phyloP scores from a whole-genome alignment of 2,888 invertebrate species.

The Drosophila quinaria region DNA sequence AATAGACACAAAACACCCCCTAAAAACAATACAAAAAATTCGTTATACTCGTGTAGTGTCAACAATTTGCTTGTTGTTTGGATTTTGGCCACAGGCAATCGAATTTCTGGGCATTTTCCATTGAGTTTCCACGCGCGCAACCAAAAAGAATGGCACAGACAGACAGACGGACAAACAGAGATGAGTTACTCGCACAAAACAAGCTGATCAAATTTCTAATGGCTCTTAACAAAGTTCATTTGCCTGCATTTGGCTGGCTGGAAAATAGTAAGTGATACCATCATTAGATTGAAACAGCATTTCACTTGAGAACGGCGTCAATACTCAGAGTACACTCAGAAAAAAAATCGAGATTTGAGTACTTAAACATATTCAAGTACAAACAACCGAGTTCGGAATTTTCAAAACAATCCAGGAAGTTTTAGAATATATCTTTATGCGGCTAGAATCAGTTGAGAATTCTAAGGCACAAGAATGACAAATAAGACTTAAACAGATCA shows the following conservation, averaged over 20 bases:
- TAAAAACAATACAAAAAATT: slow-evolving; percentile 8
- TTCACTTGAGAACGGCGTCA: slow-evolving; percentile 9
- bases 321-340: background rate
- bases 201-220: slow-evolving; percentile 79
- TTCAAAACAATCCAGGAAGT: too few relatives aligned
- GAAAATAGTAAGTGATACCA: slow-evolving; percentile 60
- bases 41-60: slow-evolving; percentile 10
- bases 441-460: too few relatives aligned
- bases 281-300: slow-evolving; percentile 34
- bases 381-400: too few relatives aligned
- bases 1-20: slow-evolving; percentile 49
- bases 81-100: background rate
- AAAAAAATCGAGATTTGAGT: too few relatives aligned
- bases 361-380: too few relatives aligned
- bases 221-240: slow-evolving; percentile 72
- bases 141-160: slow-evolving; percentile 19
- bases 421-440: too few relatives aligned
- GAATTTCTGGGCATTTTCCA: slow-evolving; percentile 71
- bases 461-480: too few relatives aligned
- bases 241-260: slow-evolving; percentile 48
- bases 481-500: too few relatives aligned
- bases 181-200: slow-evolving; percentile 34
- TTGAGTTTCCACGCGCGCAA: slow-evolving; percentile 52
- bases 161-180: slow-evolving; percentile 11
- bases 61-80: slow-evolving; percentile 13